phyloP scores from a whole-genome alignment of 2,888 invertebrate genomes.

The Dasysyrphus tricinctus region DNA sequence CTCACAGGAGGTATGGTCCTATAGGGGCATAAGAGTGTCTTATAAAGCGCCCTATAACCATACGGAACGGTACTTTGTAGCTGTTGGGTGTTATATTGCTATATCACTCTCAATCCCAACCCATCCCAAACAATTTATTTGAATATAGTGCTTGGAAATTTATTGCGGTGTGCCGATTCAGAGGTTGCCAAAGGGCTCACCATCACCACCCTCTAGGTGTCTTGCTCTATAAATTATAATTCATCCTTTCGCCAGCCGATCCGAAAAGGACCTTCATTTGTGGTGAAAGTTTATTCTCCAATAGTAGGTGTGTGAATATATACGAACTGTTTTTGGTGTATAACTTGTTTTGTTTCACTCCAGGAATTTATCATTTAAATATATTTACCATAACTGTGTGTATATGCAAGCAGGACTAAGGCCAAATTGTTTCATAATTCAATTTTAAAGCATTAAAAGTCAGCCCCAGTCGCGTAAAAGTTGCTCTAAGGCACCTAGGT shows the following conservation, averaged over 20 bases:
- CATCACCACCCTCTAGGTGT: constrained; percentile 1
- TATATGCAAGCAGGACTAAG: constrained; percentile 21
- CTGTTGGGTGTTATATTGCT: constrained; percentile 1
- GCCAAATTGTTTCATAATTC: constrained; percentile 69
- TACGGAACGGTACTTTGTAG: constrained; percentile 19
- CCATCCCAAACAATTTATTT: constrained; percentile 56
- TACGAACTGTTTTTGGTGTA: constrained; percentile 13
- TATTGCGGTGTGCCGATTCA: constrained; percentile 53
- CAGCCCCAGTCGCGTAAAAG: constrained; percentile 8
- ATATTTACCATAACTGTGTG: constrained; percentile 47
- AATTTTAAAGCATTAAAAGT: constrained; percentile 65
- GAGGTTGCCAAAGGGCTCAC: constrained; percentile 51
- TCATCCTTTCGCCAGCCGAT: constrained; percentile 43
- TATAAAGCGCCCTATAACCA: constrained; percentile 29
- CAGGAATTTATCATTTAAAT: constrained; percentile 66
- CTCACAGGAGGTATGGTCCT: constrained; percentile 15
- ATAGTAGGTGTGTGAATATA: constrained; percentile 42
- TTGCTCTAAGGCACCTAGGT: constrained; percentile 5
- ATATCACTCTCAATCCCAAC: neutral
- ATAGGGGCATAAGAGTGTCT: constrained; percentile 18
- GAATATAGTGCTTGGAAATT: constrained; percentile 67
- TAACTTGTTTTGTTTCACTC: constrained; percentile 32
- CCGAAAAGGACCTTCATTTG: constrained; percentile 19
- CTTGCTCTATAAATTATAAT: constrained; percentile 54
- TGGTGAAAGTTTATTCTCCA: neutral